Evolutionary conservation across 1,140 invertebrate species (phyloP).

Genomic region (Luehdorfia chinensis): DNA sequence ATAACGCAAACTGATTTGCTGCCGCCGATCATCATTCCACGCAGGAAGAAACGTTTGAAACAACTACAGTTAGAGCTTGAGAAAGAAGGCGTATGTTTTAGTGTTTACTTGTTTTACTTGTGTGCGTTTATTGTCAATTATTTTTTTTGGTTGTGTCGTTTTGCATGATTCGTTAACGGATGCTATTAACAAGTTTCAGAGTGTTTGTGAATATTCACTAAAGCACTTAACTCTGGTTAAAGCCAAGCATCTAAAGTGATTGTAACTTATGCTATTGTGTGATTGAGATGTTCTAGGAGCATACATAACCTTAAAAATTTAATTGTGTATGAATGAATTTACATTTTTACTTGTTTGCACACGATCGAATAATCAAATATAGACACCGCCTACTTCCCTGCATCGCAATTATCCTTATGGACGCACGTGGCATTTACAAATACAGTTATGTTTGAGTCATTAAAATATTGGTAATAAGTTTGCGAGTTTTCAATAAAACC

Average conservation of each 20-base stretch:
- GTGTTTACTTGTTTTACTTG: conserved; percentile 20
- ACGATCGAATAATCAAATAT: conserved; percentile 6
- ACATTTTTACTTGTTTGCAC: background rate
- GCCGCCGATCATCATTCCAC: conserved; percentile 64
- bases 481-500: too few relatives aligned
- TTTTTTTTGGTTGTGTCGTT: background rate
- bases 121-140: conserved; percentile 19
- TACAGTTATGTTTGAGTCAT: conserved; percentile 7
- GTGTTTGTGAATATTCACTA: conserved; percentile 1
- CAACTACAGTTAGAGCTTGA: conserved; percentile 57
- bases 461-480: too few relatives aligned
- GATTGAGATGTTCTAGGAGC: too few relatives aligned
- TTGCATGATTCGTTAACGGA: background rate
- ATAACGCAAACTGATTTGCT: conserved; percentile 60
- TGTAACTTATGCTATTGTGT: too few relatives aligned
- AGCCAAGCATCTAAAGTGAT: too few relatives aligned
- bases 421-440: conserved; percentile 9
- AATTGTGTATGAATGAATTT: too few relatives aligned
- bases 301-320: too few relatives aligned
- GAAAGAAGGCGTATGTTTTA: conserved; percentile 43
- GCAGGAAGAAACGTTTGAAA: conserved; percentile 70
- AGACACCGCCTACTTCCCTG: conserved; percentile 10
- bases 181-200: background rate
- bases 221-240: conserved; percentile 4
- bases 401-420: conserved; percentile 12